phyloP scores from a whole-genome alignment of 2,113 vertebrate species.

The Corythornis madagascariensis region DNA sequence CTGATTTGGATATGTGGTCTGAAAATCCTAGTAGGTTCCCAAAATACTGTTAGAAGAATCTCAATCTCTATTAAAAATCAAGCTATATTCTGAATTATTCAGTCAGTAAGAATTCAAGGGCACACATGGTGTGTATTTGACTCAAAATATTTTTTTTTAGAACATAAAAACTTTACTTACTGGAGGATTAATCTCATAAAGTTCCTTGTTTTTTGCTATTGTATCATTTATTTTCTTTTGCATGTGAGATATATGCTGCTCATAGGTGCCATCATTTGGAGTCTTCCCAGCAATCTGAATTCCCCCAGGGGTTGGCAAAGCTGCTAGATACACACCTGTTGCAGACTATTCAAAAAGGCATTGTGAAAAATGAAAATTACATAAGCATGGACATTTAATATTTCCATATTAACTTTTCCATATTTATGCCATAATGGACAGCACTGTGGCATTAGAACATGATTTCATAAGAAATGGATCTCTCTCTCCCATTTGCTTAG shows the following conservation, averaged over 20 bases:
- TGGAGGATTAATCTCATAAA: conserved; percentile 92
- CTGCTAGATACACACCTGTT: conserved; percentile 93
- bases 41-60: background rate
- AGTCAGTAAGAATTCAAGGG: background rate
- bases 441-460: background rate
- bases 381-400: background rate
- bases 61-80: background rate
- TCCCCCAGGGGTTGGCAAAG: conserved; percentile 90
- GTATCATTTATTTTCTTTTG: conserved; percentile 98
- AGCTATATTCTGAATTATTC: background rate
- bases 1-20: background rate
- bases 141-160: background rate
- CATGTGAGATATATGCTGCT: conserved; percentile 92
- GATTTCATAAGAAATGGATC: background rate
- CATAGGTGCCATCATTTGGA: conserved; percentile 88
- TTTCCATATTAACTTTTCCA: background rate
- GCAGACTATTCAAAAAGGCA: conserved; percentile 83
- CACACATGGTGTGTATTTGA: background rate
- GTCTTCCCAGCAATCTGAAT: conserved; percentile 97
- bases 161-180: conserved; percentile 77
- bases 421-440: background rate
- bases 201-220: conserved; percentile 92
- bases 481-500: background rate
- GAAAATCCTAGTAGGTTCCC: background rate
- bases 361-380: background rate